Evolutionary conservation across 2,113 vertebrate genomes (phyloP), one percentile per base, ranked within the genome.

Genomic region (Phyllostomus discolor): DNA sequence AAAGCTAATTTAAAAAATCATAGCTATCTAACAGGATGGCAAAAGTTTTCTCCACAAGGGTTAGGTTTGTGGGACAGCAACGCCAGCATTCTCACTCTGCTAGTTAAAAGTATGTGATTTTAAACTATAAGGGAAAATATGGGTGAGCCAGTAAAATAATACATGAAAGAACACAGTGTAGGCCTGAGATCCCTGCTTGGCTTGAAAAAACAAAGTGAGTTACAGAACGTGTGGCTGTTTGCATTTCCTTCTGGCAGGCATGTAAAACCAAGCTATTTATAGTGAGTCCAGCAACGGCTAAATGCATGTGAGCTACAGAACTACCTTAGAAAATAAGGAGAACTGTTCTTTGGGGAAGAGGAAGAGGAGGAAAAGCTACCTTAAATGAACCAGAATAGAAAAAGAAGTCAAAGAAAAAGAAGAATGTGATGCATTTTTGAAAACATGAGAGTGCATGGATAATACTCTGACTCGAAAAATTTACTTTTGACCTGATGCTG

Each of bases 221-320:
- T 89, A 62, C 64, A 26, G 64, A 89, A 87, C 26, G 10, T 48
- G 72, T 64, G 93, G 64, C 54, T 90, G 85, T 95, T 91, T 97
- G 43, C 16, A 26, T 96, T 98, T 97, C 94, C 97, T 62, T 87
- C 97, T 91, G 92, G 96, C 97, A 94, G 59, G 70, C 83, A 41
- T 86, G 94, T 96, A 91, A 91, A 98, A 94, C 67, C 28, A 31
- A 94, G 66, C 67, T 98, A 97, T 98, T 98, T 97, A 95, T 98
- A 97, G 86, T 24, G 84, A 96, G 64, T 59, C 57, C 78, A 67
- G 88, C 81, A 87, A 89, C 31, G 92, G 50, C 89, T 97, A 64
- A 95, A 62, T 75, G 62, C 76, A 91, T 90, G 91, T 73, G 82
- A 91, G 96, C 96, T 95, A 76, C 89, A 94, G 87, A 94, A 81